Percentiles rank a stretch among this genome's conserved stretches.
These are phyloP conservation scores for Chaenogobius annularis DNA, from an alignment of 2,113 vertebrate genomes.

Conservation along the genomic window DNA sequence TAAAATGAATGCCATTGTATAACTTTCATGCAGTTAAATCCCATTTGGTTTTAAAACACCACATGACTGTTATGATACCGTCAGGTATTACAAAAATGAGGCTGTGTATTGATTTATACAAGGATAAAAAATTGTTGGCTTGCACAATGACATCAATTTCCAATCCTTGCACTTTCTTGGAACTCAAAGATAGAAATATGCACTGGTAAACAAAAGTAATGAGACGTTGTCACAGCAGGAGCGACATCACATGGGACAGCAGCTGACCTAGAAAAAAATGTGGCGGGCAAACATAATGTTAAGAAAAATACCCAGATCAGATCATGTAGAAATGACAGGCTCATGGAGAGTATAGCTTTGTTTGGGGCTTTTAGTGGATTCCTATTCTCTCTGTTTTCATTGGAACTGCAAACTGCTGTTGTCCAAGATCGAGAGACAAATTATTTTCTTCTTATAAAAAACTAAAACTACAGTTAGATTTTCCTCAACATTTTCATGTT, in stretches of 20 bases:
- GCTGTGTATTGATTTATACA: background rate
- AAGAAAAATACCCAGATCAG: background rate
- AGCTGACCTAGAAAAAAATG: slow-evolving; percentile 6
- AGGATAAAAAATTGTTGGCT: background rate
- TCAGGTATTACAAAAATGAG: background rate
- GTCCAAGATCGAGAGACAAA: no score
- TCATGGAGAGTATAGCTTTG: background rate
- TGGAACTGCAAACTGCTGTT: no score
- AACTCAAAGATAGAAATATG: background rate
- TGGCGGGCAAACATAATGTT: background rate
- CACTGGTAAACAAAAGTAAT: background rate
- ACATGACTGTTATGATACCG: background rate
- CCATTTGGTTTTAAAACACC: background rate
- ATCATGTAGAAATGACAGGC: background rate
- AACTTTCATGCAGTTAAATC: background rate
- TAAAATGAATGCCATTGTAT: background rate
- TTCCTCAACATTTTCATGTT: no score
- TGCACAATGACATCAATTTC: background rate
- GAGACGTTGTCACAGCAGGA: slow-evolving; percentile 5
- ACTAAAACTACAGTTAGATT: no score
- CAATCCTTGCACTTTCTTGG: background rate
- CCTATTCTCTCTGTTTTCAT: no score
- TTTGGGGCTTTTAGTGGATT: background rate
- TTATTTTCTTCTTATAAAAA: no score
- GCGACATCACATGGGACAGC: background rate